Evolutionary conservation across 2,113 vertebrate genomes (phyloP).

Genomic region (Nesoenas mayeri): DNA sequence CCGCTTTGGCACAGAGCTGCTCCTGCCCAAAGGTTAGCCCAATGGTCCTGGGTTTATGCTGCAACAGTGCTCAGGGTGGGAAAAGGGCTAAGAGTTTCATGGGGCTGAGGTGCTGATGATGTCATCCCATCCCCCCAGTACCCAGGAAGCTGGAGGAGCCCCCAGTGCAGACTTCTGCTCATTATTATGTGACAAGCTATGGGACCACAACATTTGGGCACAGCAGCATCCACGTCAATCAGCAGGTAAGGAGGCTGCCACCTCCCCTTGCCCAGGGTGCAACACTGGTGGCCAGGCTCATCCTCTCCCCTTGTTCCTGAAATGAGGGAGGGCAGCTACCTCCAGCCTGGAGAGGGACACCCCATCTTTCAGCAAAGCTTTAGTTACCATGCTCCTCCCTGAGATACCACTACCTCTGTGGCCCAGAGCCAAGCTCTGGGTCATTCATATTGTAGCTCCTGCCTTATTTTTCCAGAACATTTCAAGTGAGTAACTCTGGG

Average conservation of each 20-base stretch:
- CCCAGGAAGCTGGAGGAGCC: neutral
- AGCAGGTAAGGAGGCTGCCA: constrained; percentile 6
- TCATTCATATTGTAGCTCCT: neutral
- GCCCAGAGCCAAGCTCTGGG: neutral
- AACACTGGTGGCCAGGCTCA: accelerated
- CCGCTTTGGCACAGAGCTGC: constrained; percentile 55
- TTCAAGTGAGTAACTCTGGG: neutral
- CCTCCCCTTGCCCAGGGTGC: neutral
- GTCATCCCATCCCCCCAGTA: neutral
- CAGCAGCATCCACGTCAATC: constrained; percentile 8
- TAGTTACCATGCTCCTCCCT: neutral
- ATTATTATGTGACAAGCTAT: neutral
- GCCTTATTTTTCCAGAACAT: constrained; percentile 25
- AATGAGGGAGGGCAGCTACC: neutral
- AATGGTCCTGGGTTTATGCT: accelerated
- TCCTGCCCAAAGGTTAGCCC: constrained; percentile 72
- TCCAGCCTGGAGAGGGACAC: neutral
- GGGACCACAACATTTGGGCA: constrained; percentile 9
- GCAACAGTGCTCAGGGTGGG: accelerated
- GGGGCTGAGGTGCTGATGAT: neutral
- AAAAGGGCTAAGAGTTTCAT: neutral
- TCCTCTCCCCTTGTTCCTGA: neutral
- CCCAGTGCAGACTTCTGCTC: neutral
- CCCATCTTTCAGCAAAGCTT: neutral
- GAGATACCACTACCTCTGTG: neutral